Conservation (phyloP, 2,113 vertebrate species). For the Catharus bicknelli region DNA sequence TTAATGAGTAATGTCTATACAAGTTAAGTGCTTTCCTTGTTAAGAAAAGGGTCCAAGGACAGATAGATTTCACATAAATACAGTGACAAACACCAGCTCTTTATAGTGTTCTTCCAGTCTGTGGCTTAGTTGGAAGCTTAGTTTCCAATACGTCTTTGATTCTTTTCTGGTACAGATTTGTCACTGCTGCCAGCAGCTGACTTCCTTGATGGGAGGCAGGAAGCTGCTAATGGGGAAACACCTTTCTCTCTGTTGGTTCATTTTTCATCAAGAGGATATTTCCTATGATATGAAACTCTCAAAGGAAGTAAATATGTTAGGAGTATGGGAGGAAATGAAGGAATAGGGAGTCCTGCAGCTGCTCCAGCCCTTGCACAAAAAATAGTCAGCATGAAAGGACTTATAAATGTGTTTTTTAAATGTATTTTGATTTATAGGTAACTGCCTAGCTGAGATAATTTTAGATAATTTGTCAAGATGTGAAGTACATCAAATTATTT, state of each 20-base stretch:
- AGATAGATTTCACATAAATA: neutral
- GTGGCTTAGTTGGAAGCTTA: neutral
- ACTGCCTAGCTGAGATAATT: neutral
- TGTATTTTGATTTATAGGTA: constrained; percentile 20
- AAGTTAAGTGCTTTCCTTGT: neutral
- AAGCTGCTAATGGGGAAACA: constrained; percentile 11
- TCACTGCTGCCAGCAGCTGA: neutral
- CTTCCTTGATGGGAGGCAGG: neutral
- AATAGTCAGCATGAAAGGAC: neutral
- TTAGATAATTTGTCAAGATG: neutral
- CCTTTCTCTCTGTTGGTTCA: neutral
- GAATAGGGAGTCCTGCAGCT: neutral
- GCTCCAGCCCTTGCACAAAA: neutral
- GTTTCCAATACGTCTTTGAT: neutral
- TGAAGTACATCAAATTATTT: neutral
- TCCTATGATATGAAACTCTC: neutral
- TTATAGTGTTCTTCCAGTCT: neutral
- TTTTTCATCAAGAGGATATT: neutral
- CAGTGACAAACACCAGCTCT: neutral
- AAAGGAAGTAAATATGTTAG: neutral
- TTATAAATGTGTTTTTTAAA: neutral
- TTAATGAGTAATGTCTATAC: rapidly evolving
- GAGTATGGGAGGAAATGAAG: neutral
- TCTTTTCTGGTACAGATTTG: neutral
- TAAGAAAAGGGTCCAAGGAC: neutral